These are phyloP conservation scores for Cylloceria caligata DNA, from an alignment of 2,888 invertebrate species.

Conservation along the genomic window DNA sequence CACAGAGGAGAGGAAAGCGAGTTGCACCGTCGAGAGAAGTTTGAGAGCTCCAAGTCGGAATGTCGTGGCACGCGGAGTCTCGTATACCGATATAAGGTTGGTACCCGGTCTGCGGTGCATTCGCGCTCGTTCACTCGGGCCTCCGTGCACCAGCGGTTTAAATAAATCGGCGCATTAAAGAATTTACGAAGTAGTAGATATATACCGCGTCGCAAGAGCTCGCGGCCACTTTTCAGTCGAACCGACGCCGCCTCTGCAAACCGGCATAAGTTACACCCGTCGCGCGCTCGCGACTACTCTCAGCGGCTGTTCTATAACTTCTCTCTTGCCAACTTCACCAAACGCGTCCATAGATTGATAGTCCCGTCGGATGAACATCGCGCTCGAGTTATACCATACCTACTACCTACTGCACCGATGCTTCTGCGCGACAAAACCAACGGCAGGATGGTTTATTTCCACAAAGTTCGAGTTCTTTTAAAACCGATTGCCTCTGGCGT, in stretches of 20 bases:
- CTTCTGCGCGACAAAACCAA: constrained; percentile 37
- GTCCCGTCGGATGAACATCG: constrained; percentile 59
- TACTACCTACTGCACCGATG: constrained; percentile 28
- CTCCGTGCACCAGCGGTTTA: constrained; percentile 61
- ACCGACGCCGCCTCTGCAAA: constrained; percentile 10
- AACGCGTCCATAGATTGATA: constrained; percentile 64
- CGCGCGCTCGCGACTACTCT: constrained; percentile 40
- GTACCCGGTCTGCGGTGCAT: constrained; percentile 52
- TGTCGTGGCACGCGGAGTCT: constrained; percentile 48
- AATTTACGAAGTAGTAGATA: constrained; percentile 71
- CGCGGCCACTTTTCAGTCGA: constrained; percentile 41
- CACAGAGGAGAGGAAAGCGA: constrained; percentile 6
- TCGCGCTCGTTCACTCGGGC: constrained; percentile 58
- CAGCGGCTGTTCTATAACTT: constrained; percentile 54
- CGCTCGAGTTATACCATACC: constrained; percentile 37
- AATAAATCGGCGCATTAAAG: constrained; percentile 74
- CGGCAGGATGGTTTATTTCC: constrained; percentile 38
- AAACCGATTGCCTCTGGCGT: background rate
- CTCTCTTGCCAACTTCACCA: constrained; percentile 12
- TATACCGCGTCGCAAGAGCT: constrained; percentile 43
- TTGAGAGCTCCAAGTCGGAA: constrained; percentile 55
- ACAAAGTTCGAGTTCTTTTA: constrained; percentile 32
- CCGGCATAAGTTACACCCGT: constrained; percentile 65
- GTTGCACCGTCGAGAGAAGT: constrained; percentile 14
- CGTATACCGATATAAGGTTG: constrained; percentile 51